Conservation (phyloP, 2,113 vertebrate species). For the Apodemus sylvaticus region DNA sequence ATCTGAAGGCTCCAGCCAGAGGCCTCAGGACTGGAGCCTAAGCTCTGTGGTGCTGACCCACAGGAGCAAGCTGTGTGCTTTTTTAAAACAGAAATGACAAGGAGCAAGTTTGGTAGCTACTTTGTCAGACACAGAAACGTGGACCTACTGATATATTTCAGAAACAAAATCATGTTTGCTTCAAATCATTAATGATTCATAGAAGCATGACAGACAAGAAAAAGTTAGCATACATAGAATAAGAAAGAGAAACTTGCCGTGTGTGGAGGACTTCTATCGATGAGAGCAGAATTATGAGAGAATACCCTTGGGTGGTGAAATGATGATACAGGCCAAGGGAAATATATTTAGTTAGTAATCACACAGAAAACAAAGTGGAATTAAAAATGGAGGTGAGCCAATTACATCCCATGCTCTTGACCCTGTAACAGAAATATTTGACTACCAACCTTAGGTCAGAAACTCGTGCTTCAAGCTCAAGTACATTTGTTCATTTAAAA, state of each 20-base stretch:
- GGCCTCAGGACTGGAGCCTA: no score
- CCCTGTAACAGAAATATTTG: background rate
- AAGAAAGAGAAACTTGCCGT: background rate
- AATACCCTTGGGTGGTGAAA: background rate
- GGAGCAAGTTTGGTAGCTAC: slow-evolving; percentile 1
- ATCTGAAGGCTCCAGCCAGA: no score
- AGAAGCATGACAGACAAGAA: background rate
- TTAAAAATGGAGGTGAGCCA: background rate
- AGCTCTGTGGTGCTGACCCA: background rate
- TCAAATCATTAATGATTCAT: background rate
- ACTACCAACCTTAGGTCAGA: background rate
- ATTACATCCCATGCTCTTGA: background rate
- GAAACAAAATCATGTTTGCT: background rate
- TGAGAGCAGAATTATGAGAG: background rate
- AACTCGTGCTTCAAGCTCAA: background rate
- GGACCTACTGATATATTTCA: background rate
- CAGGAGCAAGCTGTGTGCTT: background rate
- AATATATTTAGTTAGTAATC: background rate
- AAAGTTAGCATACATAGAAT: background rate
- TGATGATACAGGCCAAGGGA: background rate
- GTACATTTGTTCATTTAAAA: background rate
- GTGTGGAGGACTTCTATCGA: background rate
- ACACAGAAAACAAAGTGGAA: background rate
- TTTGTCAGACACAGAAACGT: background rate
- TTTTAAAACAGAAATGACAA: background rate